phyloP scores from a whole-genome alignment of 2,888 invertebrate genomes.

The Scaptomyza parva region DNA sequence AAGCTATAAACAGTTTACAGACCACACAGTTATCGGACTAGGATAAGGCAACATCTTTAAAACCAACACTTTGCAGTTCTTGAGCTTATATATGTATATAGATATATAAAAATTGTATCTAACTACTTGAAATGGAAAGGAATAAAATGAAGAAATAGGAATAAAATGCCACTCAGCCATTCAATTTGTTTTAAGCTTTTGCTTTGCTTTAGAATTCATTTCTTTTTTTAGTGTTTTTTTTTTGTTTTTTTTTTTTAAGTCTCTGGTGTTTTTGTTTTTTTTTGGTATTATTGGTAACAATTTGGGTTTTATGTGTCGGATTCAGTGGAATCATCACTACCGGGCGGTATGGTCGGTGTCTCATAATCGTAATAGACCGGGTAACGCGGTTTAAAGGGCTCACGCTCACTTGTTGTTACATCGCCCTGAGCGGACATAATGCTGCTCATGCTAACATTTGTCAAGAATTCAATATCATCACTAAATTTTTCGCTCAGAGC shows the following conservation, averaged over 20 bases:
- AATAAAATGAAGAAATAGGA: conserved; percentile 58
- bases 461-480: conserved; percentile 82
- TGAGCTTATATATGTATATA: conserved; percentile 15
- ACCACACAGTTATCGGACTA: conserved; percentile 30
- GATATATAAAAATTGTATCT: conserved; percentile 44
- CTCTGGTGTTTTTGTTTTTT: conserved; percentile 18
- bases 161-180: conserved; percentile 78
- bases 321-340: conserved; percentile 84
- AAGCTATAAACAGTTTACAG: no score
- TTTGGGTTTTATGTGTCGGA: conserved; percentile 74
- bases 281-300: conserved; percentile 49
- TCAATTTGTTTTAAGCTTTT: conserved; percentile 52
- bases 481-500: conserved; percentile 83
- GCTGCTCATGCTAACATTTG: conserved; percentile 83
- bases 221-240: conserved; percentile 15
- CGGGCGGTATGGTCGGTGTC: conserved; percentile 85
- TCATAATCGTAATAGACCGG: conserved; percentile 84
- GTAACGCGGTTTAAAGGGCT: conserved; percentile 84
- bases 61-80: conserved; percentile 21
- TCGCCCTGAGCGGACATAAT: conserved; percentile 80
- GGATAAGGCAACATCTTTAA: conserved; percentile 1
- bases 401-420: conserved; percentile 80
- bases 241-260: conserved; percentile 16
- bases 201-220: conserved; percentile 38
- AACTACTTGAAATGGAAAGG: conserved; percentile 61